Base-by-base conservation (phyloP, 2,888 invertebrate species). In the Peribatodes rhomboidaria region DNA sequence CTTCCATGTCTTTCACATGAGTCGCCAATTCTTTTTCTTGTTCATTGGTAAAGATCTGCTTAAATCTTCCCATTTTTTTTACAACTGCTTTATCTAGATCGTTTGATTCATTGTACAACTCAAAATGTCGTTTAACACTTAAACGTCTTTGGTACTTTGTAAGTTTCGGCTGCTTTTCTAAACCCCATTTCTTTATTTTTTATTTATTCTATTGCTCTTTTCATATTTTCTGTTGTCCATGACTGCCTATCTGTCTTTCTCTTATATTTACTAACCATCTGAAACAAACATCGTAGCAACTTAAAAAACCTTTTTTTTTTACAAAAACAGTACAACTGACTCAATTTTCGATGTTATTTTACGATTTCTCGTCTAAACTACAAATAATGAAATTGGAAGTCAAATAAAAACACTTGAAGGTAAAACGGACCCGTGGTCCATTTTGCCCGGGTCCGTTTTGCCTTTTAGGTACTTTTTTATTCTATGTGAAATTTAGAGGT, bases 381-480 rank as follows among this genome's bases (percentile, higher is more conserved):
- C n/a, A n/a, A n/a, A n/a, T n/a, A n/a, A n/a, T n/a, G n/a, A n/a
- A n/a, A n/a, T n/a, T n/a, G n/a, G n/a, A n/a, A n/a, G n/a, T n/a
- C n/a, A n/a, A n/a, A n/a, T n/a, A n/a, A n/a, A n/a, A n/a, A n/a
- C n/a, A n/a, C n/a, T n/a, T 39, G 39, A 39, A 39, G 39, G 39
- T 7, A 39, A 39, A 39, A 39, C 39, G 39, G 39, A 3, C 9
- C 39, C 39, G 1, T n/a, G 7, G 39, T 39, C 39, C 39, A 14
- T 39, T 39, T 39, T 39, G 39, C 39, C 39, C 7, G 39, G 35
- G 13, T 39, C 39, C 39, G 39, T 39, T 39, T 39, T 39, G 39
- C 39, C 39, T 39, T 39, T 39, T 39, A 39, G 39, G 39, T n/a
- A n/a, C n/a, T n/a, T n/a, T n/a, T n/a, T n/a, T n/a, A n/a, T n/a